phyloP scores from a whole-genome alignment of 2,888 invertebrate genomes.

The Xiphydria camelus region DNA sequence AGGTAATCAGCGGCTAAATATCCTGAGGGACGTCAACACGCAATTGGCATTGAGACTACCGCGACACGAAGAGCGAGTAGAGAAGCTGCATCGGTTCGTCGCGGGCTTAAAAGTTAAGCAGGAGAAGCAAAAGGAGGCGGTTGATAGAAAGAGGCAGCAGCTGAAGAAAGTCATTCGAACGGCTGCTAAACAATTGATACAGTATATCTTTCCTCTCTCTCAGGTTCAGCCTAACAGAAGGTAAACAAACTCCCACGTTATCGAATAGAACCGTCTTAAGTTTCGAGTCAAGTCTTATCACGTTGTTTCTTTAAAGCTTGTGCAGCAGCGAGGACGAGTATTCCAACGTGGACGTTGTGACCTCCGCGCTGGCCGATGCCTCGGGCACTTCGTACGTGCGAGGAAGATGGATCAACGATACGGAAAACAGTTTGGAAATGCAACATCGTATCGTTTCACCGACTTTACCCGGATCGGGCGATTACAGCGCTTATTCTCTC shows the following conservation, averaged over 20 bases:
- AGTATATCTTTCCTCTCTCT: constrained; percentile 72
- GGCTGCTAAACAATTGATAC: constrained; percentile 66
- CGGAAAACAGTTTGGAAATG: constrained; percentile 69
- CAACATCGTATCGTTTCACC: constrained; percentile 83
- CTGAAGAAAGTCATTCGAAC: constrained; percentile 64
- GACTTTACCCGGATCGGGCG: constrained; percentile 79
- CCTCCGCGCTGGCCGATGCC: constrained; percentile 68
- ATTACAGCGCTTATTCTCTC: constrained; percentile 76
- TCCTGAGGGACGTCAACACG: constrained; percentile 53
- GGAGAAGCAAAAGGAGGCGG: constrained; percentile 59
- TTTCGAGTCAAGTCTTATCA: too few relatives aligned
- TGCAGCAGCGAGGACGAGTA: constrained; percentile 51
- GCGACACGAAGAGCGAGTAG: constrained; percentile 67
- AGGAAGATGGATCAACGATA: constrained; percentile 76
- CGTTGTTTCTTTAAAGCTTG: constrained; percentile 27
- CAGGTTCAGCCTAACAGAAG: constrained; percentile 60
- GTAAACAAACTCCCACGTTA: constrained; percentile 48
- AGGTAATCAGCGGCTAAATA: constrained; percentile 51
- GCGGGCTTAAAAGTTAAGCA: constrained; percentile 61
- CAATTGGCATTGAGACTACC: constrained; percentile 62
- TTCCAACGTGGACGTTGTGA: constrained; percentile 47
- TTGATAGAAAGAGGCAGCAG: constrained; percentile 60
- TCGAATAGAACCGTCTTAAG: too few relatives aligned
- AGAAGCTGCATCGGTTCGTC: constrained; percentile 64
- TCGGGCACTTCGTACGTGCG: constrained; percentile 78